Evolutionary conservation across 2,888 invertebrate genomes (phyloP).

Genomic region (Hirtodrosophila histrioides): DNA sequence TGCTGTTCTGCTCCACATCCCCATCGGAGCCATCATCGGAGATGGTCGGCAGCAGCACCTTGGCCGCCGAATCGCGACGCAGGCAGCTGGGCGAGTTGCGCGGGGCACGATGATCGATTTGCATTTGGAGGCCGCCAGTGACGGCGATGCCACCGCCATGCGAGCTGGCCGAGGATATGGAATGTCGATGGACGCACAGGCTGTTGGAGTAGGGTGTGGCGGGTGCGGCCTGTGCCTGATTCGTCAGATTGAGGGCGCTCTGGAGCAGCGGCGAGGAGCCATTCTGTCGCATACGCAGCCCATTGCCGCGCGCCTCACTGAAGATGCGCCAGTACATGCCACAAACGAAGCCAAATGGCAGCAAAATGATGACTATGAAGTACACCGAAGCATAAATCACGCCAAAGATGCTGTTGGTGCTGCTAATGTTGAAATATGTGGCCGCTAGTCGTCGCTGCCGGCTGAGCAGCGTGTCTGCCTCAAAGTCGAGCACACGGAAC

Average conservation of each 20-base stretch:
- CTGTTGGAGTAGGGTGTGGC: constrained; percentile 71
- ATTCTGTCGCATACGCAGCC: constrained; percentile 84
- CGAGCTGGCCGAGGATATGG: constrained; percentile 81
- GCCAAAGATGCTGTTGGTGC: constrained; percentile 77
- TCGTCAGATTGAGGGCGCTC: constrained; percentile 83
- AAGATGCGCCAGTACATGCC: constrained; percentile 85
- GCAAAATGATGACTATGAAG: constrained; percentile 83
- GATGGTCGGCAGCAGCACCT: constrained; percentile 79
- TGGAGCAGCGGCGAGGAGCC: constrained; percentile 84
- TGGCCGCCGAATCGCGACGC: constrained; percentile 82
- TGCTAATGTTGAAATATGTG: constrained; percentile 68
- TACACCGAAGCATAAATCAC: constrained; percentile 82
- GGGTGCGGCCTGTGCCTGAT: constrained; percentile 57
- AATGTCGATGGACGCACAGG: constrained; percentile 80
- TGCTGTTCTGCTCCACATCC: constrained; percentile 53
- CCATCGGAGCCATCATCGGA: constrained; percentile 80
- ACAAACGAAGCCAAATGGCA: constrained; percentile 84
- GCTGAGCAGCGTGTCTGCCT: constrained; percentile 76
- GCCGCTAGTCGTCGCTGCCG: constrained; percentile 69
- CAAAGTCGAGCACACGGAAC: constrained; percentile 82
- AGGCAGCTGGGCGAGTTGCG: constrained; percentile 73
- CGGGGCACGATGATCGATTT: constrained; percentile 80
- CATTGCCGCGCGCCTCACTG: constrained; percentile 84
- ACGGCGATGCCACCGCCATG: constrained; percentile 61
- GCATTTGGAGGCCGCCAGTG: constrained; percentile 82